Evolutionary conservation across 2,113 vertebrate genomes (phyloP).

Genomic region (Ginglymostoma cirratum): DNA sequence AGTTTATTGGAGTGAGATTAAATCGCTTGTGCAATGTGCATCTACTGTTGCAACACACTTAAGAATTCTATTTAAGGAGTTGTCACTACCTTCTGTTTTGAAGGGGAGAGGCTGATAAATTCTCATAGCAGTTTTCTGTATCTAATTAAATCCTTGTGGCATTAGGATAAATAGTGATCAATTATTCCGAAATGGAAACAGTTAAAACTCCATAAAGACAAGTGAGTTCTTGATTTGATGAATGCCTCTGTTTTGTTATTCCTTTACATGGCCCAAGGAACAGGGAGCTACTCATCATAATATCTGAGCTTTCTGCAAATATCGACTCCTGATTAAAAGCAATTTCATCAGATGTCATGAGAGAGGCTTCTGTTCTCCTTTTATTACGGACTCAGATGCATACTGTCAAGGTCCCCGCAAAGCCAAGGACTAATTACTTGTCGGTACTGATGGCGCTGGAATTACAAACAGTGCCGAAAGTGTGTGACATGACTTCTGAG

Average conservation of each 20-base stretch:
- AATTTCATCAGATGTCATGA: background rate
- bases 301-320: conserved; percentile 8
- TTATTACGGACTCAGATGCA: too few species aligned
- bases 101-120: background rate
- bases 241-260: background rate
- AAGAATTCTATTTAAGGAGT: background rate
- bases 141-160: background rate
- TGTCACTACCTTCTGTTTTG: background rate
- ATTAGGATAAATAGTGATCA: background rate
- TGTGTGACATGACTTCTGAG: background rate
- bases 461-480: background rate
- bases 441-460: background rate
- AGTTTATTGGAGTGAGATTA: background rate
- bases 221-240: background rate
- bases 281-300: background rate
- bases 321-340: conserved; percentile 21
- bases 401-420: background rate
- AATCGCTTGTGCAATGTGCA: background rate
- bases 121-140: background rate
- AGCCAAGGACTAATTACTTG: background rate
- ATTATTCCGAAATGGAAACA: background rate
- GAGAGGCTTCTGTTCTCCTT: background rate
- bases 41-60: background rate
- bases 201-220: background rate
- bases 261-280: background rate